Percentiles rank a stretch among this genome's conserved stretches.
Conservation (phyloP, 2,888 invertebrate genomes). For the Atethmia centrago region DNA sequence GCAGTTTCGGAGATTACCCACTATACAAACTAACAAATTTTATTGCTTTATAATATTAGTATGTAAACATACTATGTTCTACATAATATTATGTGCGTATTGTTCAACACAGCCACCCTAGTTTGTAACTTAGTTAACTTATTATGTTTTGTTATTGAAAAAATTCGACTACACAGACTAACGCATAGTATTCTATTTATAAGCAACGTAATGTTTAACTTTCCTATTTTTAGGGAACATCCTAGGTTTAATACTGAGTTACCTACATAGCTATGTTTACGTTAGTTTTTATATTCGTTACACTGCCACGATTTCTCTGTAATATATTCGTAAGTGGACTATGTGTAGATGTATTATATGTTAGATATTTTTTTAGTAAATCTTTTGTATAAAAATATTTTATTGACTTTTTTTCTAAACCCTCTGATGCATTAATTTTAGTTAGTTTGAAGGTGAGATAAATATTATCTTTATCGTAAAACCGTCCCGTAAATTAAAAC, state of each 20-base stretch:
- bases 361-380: conserved; percentile 82
- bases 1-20: not conserved
- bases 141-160: conserved; percentile 75
- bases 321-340: conserved; percentile 80
- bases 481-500: not conserved
- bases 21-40: not conserved
- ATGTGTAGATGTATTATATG: conserved; percentile 75
- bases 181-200: conserved; percentile 69
- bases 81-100: conserved; percentile 38
- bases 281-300: conserved; percentile 71
- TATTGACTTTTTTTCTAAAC: conserved; percentile 39
- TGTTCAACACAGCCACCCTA: conserved; percentile 41
- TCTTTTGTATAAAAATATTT: conserved; percentile 75
- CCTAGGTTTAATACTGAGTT: conserved; percentile 77
- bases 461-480: not conserved
- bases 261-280: conserved; percentile 78
- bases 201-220: conserved; percentile 62
- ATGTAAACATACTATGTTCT: not conserved
- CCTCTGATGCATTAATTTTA: not conserved
- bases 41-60: not conserved
- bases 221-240: conserved; percentile 68
- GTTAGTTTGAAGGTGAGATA: not conserved
- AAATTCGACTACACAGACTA: conserved; percentile 66
- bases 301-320: conserved; percentile 81
- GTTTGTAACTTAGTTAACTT: conserved; percentile 72